These are phyloP conservation scores for Neoitamus cyanurus DNA, from an alignment of 2,888 invertebrate genomes.

Conservation along the genomic window DNA sequence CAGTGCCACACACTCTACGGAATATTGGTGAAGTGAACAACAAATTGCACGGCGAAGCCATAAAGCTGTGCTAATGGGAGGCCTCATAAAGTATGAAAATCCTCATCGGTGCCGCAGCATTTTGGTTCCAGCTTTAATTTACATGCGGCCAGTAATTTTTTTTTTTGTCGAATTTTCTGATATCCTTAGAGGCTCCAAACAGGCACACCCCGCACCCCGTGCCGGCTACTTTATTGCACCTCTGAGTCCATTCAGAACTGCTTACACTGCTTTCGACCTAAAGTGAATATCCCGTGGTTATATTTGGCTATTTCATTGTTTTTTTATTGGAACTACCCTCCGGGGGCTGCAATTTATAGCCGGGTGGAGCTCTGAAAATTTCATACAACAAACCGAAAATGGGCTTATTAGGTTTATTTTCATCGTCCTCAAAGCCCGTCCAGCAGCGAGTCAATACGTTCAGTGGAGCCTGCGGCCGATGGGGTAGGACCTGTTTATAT, in stretches of 20 bases:
- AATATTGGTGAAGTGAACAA: background rate
- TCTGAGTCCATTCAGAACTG: background rate
- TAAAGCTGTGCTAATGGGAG: background rate
- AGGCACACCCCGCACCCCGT: background rate
- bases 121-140: background rate
- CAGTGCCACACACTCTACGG: background rate
- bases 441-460: background rate
- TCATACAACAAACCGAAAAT: constrained; percentile 2
- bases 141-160: background rate
- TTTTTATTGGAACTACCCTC: constrained; percentile 26
- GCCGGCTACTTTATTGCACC: background rate
- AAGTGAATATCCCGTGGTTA: background rate
- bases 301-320: constrained; percentile 20
- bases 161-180: background rate
- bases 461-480: background rate
- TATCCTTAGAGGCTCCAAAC: background rate
- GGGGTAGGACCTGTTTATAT: background rate
- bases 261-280: background rate
- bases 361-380: background rate
- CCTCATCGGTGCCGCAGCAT: background rate
- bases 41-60: background rate
- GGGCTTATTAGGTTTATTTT: constrained; percentile 17
- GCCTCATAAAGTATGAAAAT: background rate
- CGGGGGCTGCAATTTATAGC: constrained; percentile 4
- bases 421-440: background rate